Conservation (phyloP, 2,797 vertebrate genomes). For the Danio aesculapii region DNA sequence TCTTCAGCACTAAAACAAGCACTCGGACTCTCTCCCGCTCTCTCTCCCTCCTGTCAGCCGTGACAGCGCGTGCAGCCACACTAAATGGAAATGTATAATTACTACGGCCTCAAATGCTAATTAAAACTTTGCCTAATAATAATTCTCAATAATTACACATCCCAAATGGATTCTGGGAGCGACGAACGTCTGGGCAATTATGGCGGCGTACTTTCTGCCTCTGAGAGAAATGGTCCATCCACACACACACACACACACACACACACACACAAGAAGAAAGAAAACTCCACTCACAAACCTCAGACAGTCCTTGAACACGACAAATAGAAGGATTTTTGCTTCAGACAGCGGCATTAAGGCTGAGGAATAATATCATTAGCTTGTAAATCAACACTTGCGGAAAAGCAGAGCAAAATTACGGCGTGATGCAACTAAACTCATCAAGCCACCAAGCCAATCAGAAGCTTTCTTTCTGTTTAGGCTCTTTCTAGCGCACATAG, state of each 20-base stretch:
- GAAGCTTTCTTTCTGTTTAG: background rate
- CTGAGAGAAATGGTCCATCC: constrained; percentile 44
- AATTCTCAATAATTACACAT: constrained; percentile 80
- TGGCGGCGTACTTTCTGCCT: constrained; percentile 63
- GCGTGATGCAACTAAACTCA: too few relatives aligned
- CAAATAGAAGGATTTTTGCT: background rate
- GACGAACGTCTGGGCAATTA: constrained; percentile 68
- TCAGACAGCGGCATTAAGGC: constrained; percentile 17
- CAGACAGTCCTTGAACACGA: constrained; percentile 31
- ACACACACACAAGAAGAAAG: constrained; percentile 41
- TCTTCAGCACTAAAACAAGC: constrained; percentile 36
- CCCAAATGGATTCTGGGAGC: constrained; percentile 69
- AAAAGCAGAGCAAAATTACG: background rate
- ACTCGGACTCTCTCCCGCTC: constrained; percentile 12
- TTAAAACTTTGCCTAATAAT: constrained; percentile 79
- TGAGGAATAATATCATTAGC: constrained; percentile 1
- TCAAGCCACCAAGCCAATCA: background rate
- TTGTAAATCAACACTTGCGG: background rate
- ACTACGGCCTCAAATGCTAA: constrained; percentile 75
- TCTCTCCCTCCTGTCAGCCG: constrained; percentile 60
- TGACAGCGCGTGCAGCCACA: constrained; percentile 41
- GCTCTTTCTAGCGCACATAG: background rate
- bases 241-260: too few relatives aligned
- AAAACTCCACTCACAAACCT: constrained; percentile 52
- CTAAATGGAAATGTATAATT: constrained; percentile 76